Conservation (phyloP, 2,113 vertebrate genomes). For the Phocoena phocoena region DNA sequence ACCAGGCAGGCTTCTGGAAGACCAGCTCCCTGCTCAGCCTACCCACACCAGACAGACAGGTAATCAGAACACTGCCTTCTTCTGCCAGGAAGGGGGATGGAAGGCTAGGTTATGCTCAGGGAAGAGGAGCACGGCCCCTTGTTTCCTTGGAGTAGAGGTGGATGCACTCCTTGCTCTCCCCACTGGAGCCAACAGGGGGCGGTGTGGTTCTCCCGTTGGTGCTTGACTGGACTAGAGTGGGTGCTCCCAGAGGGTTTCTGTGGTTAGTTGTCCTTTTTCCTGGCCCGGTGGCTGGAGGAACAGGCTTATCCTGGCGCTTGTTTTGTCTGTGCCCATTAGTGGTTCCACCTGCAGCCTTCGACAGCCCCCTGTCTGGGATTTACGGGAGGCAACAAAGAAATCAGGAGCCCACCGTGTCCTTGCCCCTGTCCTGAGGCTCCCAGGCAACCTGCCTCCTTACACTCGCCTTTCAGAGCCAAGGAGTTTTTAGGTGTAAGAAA, state of each 20-base stretch:
- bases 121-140: neutral
- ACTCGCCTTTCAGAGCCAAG: neutral
- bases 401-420: neutral
- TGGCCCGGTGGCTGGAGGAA: too few species aligned
- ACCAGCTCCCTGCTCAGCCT: neutral
- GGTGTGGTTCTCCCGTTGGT: neutral
- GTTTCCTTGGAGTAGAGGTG: neutral
- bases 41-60: neutral
- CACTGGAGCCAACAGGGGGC: too few species aligned
- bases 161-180: too few species aligned
- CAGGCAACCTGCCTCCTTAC: neutral
- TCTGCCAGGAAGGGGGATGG: neutral
- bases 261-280: too few species aligned
- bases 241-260: neutral
- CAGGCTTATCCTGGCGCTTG: neutral
- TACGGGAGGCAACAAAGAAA: neutral
- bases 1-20: too few species aligned
- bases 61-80: neutral
- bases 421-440: fast-evolving
- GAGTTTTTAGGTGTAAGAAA: neutral
- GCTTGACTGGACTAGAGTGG: neutral
- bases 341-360: neutral
- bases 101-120: neutral
- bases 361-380: neutral
- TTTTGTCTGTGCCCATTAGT: too few species aligned